A percentile compares a stretch with the other conserved stretches of the same genome.
phyloP scores from a whole-genome alignment of 2,888 invertebrate genomes.

The Spialia ferax region DNA sequence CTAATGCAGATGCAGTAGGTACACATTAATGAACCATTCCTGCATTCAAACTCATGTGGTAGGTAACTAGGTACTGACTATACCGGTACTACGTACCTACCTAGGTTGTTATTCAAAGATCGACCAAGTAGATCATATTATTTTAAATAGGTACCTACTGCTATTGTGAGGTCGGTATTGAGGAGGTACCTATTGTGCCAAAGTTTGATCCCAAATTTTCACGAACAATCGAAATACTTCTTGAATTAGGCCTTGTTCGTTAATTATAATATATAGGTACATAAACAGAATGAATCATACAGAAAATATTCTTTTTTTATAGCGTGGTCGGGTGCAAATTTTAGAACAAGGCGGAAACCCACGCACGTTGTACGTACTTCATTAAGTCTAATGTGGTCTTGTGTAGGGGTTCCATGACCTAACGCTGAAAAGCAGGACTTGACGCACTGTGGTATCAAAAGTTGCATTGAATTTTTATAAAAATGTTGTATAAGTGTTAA shows the following conservation, averaged over 20 bases:
- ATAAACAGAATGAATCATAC: slow-evolving; percentile 40
- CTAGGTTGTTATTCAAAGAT: too few species aligned
- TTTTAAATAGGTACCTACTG: too few species aligned
- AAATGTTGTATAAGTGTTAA: too few species aligned
- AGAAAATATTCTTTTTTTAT: slow-evolving; percentile 48
- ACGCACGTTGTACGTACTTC: slow-evolving; percentile 34
- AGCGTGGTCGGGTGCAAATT: slow-evolving; percentile 48
- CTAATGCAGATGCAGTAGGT: too few species aligned
- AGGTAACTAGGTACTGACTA: too few species aligned
- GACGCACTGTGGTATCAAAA: not conserved
- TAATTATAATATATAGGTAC: not conserved
- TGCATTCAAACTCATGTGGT: too few species aligned
- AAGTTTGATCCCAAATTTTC: too few species aligned
- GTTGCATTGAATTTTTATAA: not conserved
- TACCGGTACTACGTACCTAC: too few species aligned
- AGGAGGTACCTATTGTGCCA: too few species aligned
- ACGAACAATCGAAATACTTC: not conserved
- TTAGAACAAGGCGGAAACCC: slow-evolving; percentile 44
- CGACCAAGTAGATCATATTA: too few species aligned
- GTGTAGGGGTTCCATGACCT: not conserved
- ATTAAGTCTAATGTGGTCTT: slow-evolving; percentile 48
- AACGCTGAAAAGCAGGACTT: not conserved
- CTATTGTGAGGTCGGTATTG: too few species aligned
- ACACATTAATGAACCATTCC: too few species aligned
- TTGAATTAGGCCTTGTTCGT: not conserved